Percentiles rank a stretch among this genome's conserved stretches.
Evolutionary conservation across 2,797 vertebrate species (phyloP).

Genomic region (Macropodus opercularis): DNA sequence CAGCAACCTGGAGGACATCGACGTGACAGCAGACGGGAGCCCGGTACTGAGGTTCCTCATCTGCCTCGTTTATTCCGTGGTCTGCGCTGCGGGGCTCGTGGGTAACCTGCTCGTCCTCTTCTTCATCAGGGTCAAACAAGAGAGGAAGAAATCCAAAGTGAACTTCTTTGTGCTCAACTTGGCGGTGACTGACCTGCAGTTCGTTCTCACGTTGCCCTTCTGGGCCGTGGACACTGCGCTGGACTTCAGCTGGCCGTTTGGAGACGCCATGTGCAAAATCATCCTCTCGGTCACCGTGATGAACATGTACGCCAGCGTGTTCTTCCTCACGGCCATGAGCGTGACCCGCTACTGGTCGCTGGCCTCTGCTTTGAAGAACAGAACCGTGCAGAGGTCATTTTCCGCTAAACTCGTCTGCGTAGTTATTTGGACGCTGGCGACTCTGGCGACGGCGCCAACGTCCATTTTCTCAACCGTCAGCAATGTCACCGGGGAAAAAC

Average conservation of each 20-base stretch:
- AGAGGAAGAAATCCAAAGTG: slow-evolving; percentile 74
- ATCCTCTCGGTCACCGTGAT: slow-evolving; percentile 84
- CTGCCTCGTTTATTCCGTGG: slow-evolving; percentile 74
- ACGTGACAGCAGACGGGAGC: slow-evolving; percentile 74
- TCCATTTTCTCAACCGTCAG: slow-evolving; percentile 79
- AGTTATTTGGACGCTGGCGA: slow-evolving; percentile 77
- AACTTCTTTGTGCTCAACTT: slow-evolving; percentile 82
- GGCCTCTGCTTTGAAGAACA: slow-evolving; percentile 72
- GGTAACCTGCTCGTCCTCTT: slow-evolving; percentile 83
- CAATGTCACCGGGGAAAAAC: slow-evolving; percentile 79
- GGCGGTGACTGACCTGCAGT: slow-evolving; percentile 84
- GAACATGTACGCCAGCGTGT: slow-evolving; percentile 89
- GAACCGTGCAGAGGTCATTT: slow-evolving; percentile 43
- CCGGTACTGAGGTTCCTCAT: slow-evolving; percentile 69
- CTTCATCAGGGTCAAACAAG: slow-evolving; percentile 74
- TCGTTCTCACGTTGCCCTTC: slow-evolving; percentile 85
- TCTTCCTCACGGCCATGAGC: slow-evolving; percentile 87
- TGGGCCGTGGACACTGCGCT: slow-evolving; percentile 85
- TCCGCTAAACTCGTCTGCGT: slow-evolving; percentile 69
- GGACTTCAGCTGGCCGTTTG: slow-evolving; percentile 89
- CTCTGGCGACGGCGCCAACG: slow-evolving; percentile 78
- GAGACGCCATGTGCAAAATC: slow-evolving; percentile 85
- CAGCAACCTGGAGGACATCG: slow-evolving; percentile 74
- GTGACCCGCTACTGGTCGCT: slow-evolving; percentile 83
- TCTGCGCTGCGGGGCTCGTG: slow-evolving; percentile 75